Evolutionary conservation across 37 sponge, comb jelly and placozoan genomes (phyloP).

Genomic region (Beroe ovata): DNA sequence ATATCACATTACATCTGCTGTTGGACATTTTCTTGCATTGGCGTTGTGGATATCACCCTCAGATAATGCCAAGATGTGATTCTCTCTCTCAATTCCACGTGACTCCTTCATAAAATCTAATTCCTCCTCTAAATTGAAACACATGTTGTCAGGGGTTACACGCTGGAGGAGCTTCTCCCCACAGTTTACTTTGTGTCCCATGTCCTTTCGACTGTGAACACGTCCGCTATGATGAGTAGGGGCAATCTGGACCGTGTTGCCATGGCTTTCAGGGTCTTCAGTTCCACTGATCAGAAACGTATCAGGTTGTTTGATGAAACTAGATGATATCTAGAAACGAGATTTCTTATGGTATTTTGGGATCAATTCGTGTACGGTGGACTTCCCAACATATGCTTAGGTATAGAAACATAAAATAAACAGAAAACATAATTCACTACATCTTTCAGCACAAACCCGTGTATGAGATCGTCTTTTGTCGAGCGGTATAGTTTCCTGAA

Average conservation of each 20-base stretch:
- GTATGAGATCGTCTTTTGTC: slow-evolving; percentile 1
- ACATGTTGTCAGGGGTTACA: slow-evolving; percentile 1
- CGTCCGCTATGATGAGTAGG: neutral
- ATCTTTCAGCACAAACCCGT: slow-evolving; percentile 19
- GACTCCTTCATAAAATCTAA: no score
- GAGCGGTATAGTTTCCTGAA: slow-evolving; percentile 28
- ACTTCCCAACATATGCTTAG: neutral
- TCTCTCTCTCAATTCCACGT: no score
- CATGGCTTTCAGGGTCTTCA: slow-evolving; percentile 12
- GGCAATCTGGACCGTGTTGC: neutral
- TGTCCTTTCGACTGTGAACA: neutral
- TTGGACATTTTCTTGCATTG: neutral
- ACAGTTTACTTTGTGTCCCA: slow-evolving; percentile 13
- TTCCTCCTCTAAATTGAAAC: no score
- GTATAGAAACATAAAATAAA: neutral
- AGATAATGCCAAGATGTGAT: no score
- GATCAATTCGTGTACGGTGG: no score
- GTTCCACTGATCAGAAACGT: neutral
- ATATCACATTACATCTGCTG: neutral
- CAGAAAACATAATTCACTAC: neutral
- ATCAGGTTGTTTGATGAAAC: no score
- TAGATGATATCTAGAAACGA: no score
- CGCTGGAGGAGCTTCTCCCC: neutral
- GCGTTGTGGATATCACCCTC: no score
- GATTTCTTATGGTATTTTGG: no score